Evolutionary conservation across 1,140 invertebrate species (phyloP), one percentile per base, ranked within the genome.

Genomic region (Camponotus floridanus): DNA sequence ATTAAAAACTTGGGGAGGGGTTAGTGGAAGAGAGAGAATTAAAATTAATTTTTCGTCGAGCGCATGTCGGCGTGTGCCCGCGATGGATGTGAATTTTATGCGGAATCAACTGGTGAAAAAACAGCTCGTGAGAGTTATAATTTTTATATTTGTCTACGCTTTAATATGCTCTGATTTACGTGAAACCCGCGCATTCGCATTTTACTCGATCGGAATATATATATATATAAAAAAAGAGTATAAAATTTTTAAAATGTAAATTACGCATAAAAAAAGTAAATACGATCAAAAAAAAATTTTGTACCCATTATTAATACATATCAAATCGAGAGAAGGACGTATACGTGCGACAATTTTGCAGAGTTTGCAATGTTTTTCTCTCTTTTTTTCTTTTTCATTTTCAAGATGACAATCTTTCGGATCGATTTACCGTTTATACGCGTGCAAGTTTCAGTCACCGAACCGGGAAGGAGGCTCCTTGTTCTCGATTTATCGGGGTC

Each of bases 401-500:
- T n/a, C 15, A 11, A 11, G 2, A 45, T 45, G 11, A 71, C 21
- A 39, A 31, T 36, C 48, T 42, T 74, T 5, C 39, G 68, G 39
- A 26, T 55, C 74, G 79, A 83, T 83, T 83, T 83, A 83, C 8
- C n/a, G 79, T 31, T 71, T 11, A 13, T 61, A 61, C 39, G 6
- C 48, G 31, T 64, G 11, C 36, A 65, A 78, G 57, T 71, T 61
- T 61, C 57, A 83, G 68, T 61, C 57, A 42, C 26, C 79, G 33
- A 39, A 15, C 9, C n/a, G 13, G 15, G 62, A 85, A 45, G 31
- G n/a, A 57, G n/a, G 55, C 76, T 67, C 67, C 83, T 85, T 74
- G 80, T 55, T 76, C 86, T 70, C 71, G 80, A 87, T 88, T 87
- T 87, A 87, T 88, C 86, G 87, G 39, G 87, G 87, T 78, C 86